These are phyloP conservation scores for Eidolon dupreanum DNA, from an alignment of 2,797 vertebrate genomes.

Conservation along the genomic window DNA sequence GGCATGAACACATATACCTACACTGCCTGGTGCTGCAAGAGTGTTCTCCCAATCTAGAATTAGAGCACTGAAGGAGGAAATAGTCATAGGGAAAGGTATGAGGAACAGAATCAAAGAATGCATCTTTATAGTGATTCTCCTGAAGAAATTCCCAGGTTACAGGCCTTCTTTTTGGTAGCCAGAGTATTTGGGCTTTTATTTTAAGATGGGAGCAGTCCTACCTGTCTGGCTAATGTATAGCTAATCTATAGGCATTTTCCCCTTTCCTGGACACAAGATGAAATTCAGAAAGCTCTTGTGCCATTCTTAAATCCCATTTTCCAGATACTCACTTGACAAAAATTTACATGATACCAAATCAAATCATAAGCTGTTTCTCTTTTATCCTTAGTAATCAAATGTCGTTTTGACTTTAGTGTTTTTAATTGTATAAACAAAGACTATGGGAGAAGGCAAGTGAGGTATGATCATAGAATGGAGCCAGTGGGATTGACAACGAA, in stretches of 20 bases:
- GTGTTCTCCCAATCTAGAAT: neutral
- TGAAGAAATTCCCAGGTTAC: neutral
- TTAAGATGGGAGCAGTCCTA: neutral
- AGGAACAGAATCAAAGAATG: neutral
- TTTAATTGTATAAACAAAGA: neutral
- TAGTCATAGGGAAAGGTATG: neutral
- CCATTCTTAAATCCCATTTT: neutral
- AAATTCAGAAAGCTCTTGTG: conserved; percentile 5
- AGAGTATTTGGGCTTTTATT: neutral
- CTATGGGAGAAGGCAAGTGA: neutral
- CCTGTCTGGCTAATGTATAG: neutral
- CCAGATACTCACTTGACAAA: neutral
- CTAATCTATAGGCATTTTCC: neutral
- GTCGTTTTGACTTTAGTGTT: neutral
- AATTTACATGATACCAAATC: neutral
- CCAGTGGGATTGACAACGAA: neutral
- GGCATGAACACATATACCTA: neutral
- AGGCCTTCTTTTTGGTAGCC: neutral
- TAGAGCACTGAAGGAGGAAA: neutral
- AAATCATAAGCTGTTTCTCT: neutral
- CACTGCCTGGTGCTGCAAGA: neutral
- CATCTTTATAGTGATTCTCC: neutral
- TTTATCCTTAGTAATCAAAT: neutral
- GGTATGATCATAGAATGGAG: neutral
- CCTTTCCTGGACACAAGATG: neutral